A percentile compares a stretch with the other conserved stretches of the same genome.
Conservation (phyloP, 2,797 vertebrate species). For the Pangasius djambal region DNA sequence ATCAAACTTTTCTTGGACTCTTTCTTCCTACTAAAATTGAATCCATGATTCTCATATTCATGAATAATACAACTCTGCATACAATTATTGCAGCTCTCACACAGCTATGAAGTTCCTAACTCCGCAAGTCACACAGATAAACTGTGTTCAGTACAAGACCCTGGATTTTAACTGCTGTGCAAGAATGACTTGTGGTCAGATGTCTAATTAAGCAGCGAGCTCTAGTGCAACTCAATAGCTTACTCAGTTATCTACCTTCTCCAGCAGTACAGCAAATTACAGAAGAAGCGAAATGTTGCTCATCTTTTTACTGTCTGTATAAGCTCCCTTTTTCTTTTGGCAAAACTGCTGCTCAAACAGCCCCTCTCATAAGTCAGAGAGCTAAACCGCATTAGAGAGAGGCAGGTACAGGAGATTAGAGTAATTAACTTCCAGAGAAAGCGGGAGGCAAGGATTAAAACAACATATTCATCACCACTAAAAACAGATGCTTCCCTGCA, state of each 20-base stretch:
- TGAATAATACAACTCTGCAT: not conserved
- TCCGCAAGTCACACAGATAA: not conserved
- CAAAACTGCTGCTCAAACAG: slow-evolving; percentile 41
- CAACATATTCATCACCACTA: slow-evolving; percentile 59
- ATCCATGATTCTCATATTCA: not conserved
- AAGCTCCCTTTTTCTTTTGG: slow-evolving; percentile 21
- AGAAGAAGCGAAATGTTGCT: not conserved
- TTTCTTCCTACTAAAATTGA: not conserved
- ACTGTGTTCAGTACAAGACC: slow-evolving; percentile 8
- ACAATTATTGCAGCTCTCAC: not conserved
- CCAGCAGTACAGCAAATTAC: slow-evolving; percentile 8
- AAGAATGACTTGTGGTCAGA: slow-evolving; percentile 11
- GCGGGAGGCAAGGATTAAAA: slow-evolving; percentile 56
- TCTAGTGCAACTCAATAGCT: not conserved
- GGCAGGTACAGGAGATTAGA: slow-evolving; percentile 59
- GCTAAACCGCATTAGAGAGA: slow-evolving; percentile 59
- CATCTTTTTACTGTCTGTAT: slow-evolving; percentile 6
- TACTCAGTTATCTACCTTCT: slow-evolving; percentile 8
- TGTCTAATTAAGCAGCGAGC: slow-evolving; percentile 21
- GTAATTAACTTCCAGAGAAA: slow-evolving; percentile 54
- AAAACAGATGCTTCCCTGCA: slow-evolving; percentile 61
- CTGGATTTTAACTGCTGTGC: not conserved
- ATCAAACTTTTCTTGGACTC: not conserved
- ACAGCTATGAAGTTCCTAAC: not conserved
- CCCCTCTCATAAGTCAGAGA: slow-evolving; percentile 52